A percentile compares a stretch with the other conserved stretches of the same genome.
Conservation (phyloP, 2,113 vertebrate species). For the Rhabdornis inornatus region DNA sequence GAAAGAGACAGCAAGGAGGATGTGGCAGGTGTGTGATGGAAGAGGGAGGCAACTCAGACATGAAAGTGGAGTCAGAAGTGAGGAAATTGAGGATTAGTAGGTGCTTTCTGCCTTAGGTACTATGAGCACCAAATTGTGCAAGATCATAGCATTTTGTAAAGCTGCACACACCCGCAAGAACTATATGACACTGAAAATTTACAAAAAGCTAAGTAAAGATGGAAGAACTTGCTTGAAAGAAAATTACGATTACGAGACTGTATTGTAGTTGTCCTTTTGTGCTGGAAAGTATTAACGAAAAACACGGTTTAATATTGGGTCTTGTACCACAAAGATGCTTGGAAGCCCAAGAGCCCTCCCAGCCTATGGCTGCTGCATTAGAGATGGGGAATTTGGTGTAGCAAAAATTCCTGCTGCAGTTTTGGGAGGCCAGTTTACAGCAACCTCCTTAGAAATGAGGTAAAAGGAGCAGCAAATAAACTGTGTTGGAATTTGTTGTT, state of each 20-base stretch:
- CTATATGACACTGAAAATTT: background rate
- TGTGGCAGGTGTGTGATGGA: background rate
- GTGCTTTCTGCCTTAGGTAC: background rate
- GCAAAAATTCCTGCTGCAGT: background rate
- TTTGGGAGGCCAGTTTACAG: background rate
- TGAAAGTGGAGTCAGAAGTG: background rate
- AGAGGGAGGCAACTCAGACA: background rate
- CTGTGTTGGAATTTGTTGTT: background rate
- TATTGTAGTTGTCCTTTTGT: background rate
- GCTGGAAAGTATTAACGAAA: background rate
- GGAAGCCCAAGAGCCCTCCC: background rate
- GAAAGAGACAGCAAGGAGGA: background rate
- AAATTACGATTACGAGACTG: background rate
- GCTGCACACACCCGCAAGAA: background rate
- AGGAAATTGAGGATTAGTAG: background rate
- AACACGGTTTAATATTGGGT: background rate
- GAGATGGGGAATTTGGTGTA: background rate
- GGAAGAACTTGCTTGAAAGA: background rate
- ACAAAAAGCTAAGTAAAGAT: background rate
- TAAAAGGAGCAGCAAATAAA: background rate
- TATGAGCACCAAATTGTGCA: accelerated
- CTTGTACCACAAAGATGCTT: background rate
- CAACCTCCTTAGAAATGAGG: background rate
- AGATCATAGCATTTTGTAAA: background rate
- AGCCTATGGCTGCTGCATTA: background rate